A percentile compares a stretch with the other conserved stretches of the same genome.
Conservation (phyloP, 2,797 vertebrate genomes). For the Tapera naevia region DNA sequence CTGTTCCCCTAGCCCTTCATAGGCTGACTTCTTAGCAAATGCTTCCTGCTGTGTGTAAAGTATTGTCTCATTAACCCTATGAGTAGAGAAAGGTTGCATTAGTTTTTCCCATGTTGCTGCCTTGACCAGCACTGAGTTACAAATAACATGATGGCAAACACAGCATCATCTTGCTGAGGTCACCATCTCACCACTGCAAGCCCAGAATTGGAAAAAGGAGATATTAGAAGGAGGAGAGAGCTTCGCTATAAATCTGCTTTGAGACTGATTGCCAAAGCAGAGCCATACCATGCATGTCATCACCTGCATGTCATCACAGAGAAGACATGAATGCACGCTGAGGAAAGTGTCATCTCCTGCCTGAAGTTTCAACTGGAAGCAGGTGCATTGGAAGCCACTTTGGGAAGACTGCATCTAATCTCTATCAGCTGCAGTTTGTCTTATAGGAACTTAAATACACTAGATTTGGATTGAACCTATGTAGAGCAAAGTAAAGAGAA, state of each 20-base stretch:
- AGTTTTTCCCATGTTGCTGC: background rate
- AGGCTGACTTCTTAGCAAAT: background rate
- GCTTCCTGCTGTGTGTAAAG: background rate
- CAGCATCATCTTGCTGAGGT: rapidly evolving
- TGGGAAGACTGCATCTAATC: background rate
- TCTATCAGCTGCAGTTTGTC: background rate
- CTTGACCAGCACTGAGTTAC: rapidly evolving
- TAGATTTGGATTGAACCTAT: background rate
- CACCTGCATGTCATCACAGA: rapidly evolving
- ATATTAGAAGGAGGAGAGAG: background rate
- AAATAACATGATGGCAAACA: background rate
- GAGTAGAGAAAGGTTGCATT: background rate
- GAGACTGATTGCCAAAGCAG: background rate
- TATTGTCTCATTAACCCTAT: background rate
- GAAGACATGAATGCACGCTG: background rate
- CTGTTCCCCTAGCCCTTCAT: background rate
- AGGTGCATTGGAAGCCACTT: rapidly evolving
- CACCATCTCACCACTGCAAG: rapidly evolving
- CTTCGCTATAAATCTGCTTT: background rate
- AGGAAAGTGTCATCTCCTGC: background rate
- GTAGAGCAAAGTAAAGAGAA: background rate
- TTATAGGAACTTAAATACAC: background rate
- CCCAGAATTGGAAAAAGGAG: no score
- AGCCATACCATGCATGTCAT: background rate
- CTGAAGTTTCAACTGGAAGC: background rate